Evolutionary conservation across 2,113 vertebrate species (phyloP).

Genomic region (Dasyornis broadbenti): DNA sequence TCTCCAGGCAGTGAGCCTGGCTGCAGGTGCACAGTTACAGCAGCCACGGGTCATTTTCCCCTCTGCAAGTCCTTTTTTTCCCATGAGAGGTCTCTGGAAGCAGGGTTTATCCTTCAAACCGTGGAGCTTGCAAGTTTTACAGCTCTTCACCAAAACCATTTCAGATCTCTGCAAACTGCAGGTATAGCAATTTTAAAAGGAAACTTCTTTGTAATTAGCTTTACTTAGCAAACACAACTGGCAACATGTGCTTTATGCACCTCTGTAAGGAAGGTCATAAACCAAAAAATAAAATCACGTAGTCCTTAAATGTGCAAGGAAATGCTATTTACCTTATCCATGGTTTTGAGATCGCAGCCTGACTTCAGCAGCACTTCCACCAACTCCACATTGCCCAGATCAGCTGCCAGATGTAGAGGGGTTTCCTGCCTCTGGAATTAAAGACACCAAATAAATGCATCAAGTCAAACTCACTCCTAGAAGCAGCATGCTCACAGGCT

Average conservation of each 20-base stretch:
- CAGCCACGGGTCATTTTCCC: background rate
- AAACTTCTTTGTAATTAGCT: background rate
- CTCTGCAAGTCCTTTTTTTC: background rate
- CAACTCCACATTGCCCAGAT: conserved; percentile 82
- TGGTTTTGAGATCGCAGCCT: conserved; percentile 72
- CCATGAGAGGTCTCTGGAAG: background rate
- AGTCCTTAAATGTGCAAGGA: background rate
- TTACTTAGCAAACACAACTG: background rate
- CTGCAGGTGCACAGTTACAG: background rate
- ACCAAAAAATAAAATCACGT: background rate
- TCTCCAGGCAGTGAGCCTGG: background rate
- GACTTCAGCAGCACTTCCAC: conserved; percentile 84
- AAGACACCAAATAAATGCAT: background rate
- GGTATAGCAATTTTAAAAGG: background rate
- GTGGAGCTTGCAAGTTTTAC: background rate
- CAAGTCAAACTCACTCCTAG: background rate
- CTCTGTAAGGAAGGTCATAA: background rate
- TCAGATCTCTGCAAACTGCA: background rate
- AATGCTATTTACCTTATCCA: conserved; percentile 74
- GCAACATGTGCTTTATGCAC: background rate
- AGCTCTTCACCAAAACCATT: background rate
- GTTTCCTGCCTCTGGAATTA: conserved; percentile 81
- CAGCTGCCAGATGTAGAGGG: conserved; percentile 83
- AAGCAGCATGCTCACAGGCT: background rate
- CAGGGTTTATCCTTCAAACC: background rate